A percentile compares a stretch with the other conserved stretches of the same genome.
phyloP scores from a whole-genome alignment of 2,888 invertebrate species.

The Listrodromus nycthemerus region DNA sequence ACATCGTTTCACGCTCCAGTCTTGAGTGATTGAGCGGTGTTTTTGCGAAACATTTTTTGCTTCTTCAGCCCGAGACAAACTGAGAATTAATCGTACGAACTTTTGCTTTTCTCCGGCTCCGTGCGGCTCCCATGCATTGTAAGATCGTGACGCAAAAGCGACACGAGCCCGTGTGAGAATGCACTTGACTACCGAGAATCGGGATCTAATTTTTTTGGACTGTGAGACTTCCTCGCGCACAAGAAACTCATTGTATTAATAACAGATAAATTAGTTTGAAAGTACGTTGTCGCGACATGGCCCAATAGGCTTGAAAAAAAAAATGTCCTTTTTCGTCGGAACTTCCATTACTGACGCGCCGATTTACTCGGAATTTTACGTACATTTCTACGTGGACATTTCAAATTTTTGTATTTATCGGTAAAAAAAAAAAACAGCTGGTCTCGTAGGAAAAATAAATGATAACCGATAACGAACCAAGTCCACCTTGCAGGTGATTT shows the following conservation, averaged over 20 bases:
- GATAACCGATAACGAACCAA: too few species aligned
- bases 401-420: too few species aligned
- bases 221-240: neutral
- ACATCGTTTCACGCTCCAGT: neutral
- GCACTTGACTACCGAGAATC: conserved; percentile 10
- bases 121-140: conserved; percentile 4
- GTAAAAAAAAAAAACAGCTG: too few species aligned
- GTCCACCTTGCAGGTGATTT: too few species aligned
- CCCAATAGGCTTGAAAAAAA: too few species aligned
- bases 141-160: conserved; percentile 4
- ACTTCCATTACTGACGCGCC: too few species aligned
- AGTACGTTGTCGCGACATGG: neutral
- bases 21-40: neutral
- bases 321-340: too few species aligned
- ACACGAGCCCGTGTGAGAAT: conserved; percentile 8
- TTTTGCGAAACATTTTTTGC: neutral
- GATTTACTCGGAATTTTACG: too few species aligned
- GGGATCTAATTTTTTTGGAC: neutral
- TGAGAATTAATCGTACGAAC: neutral
- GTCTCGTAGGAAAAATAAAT: too few species aligned
- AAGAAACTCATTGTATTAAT: conserved; percentile 1
- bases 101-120: neutral
- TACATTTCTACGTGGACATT: too few species aligned
- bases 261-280: neutral
- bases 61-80: neutral